phyloP scores from a whole-genome alignment of 2,113 vertebrate genomes.

The Paracanthobrama guichenoti region DNA sequence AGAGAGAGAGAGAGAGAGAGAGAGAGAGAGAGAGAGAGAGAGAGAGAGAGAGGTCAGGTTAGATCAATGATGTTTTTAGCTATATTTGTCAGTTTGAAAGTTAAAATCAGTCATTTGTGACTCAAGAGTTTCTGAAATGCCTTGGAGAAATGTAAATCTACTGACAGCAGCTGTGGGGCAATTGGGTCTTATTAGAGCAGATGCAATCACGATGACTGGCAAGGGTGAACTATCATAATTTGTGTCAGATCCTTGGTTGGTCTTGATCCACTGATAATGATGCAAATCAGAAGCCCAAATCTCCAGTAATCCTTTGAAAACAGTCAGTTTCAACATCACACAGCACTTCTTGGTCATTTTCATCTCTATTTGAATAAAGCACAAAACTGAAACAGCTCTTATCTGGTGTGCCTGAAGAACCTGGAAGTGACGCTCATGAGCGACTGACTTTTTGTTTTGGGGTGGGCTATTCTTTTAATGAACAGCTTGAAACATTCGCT shows the following conservation, averaged over 20 bases:
- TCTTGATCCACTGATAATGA: conserved; percentile 1
- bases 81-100: not conserved
- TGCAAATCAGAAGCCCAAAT: not conserved
- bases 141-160: not conserved
- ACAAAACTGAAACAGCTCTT: not conserved
- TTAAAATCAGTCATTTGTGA: not conserved
- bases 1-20: too few species aligned
- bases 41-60: too few species aligned
- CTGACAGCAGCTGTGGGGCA: not conserved
- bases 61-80: not conserved
- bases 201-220: not conserved
- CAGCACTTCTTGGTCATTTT: not conserved
- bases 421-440: not conserved
- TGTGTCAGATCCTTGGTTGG: not conserved
- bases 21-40: too few species aligned
- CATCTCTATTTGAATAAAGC: not conserved
- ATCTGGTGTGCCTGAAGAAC: not conserved
- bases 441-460: not conserved
- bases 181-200: conserved; percentile 14
- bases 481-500: not conserved
- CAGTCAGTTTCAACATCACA: not conserved
- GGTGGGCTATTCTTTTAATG: not conserved
- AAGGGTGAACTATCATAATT: not conserved
- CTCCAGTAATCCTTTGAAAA: not conserved
- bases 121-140: not conserved